Base-by-base conservation (phyloP, 2,113 vertebrate species). In the Synodontis membranacea region DNA sequence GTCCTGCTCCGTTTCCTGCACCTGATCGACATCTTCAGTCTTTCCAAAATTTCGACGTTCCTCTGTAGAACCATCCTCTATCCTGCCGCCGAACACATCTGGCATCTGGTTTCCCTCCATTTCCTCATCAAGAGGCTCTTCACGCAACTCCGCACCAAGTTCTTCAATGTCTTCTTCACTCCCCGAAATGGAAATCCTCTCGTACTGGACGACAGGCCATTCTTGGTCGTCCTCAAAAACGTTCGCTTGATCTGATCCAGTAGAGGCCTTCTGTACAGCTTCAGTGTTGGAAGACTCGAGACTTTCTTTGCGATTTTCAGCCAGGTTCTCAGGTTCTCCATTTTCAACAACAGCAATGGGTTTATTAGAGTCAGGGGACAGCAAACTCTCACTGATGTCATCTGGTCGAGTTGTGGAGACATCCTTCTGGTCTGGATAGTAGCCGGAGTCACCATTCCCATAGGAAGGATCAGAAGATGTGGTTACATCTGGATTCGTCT, bases 401-500 rank as follows among this genome's bases (percentile, higher is more conserved):
- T 88, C 86, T 28, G 31, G 39, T 68, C 74, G 83, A 80, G 62
- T 44, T 50, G 52, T 17, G 11, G 72, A 10, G 25, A n/a, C 54
- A 39, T 90, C 88, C 54, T 86, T 86, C 17, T 86, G 76, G 37
- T 75, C 86, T 44, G 88, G 88, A 80, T 82, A 89, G 70, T 84
- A 90, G 34, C 89, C 89, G 4, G 89, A 89, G 70, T 90, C 86
- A 78, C 86, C 15, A 19, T 83, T 83, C 14, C 80, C 82, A 66
- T 52, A 68, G 46, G 48, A 72, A 19, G 31, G 8, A 72, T 70
- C 85, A 39, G 62, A 76, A 64, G n/a, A 56, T 44, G 64, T 54
- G 44, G 66, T 62, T 28, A 83, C 82, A 48, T 89, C 80, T 42
- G 62, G 87, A 72, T 86, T 83, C 14, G 83, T 75, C 56, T 54